Conservation (phyloP, 2,888 invertebrate genomes). For the Sinelater perroti region DNA sequence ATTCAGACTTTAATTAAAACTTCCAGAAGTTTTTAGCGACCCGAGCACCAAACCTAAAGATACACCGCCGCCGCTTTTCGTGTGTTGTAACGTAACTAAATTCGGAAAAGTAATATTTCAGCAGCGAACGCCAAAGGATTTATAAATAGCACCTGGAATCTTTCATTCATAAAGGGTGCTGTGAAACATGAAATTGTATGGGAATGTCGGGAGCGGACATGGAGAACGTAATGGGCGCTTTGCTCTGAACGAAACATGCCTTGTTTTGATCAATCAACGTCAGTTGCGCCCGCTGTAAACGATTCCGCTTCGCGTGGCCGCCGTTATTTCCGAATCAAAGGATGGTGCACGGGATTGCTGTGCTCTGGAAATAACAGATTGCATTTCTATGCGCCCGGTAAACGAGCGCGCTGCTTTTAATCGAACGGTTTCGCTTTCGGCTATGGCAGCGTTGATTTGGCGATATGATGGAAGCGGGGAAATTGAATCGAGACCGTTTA, state of each 20-base stretch:
- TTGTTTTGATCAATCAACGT: constrained; percentile 19
- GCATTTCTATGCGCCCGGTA: constrained; percentile 1
- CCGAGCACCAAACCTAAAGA: too few relatives aligned
- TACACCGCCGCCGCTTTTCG: too few relatives aligned
- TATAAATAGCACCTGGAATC: too few relatives aligned
- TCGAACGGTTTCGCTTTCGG: constrained; percentile 4
- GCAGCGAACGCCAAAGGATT: too few relatives aligned
- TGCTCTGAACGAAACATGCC: constrained; percentile 6
- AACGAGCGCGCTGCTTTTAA: constrained; percentile 9
- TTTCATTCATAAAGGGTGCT: too few relatives aligned
- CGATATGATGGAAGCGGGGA: background rate
- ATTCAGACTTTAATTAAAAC: too few relatives aligned
- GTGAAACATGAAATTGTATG: too few relatives aligned
- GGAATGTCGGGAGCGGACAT: too few relatives aligned
- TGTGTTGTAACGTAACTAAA: too few relatives aligned
- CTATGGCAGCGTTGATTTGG: background rate
- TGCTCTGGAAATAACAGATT: constrained; percentile 13
- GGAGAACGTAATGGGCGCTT: constrained; percentile 7
- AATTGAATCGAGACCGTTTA: too few relatives aligned
- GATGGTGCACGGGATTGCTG: constrained; percentile 15
- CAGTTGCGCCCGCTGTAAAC: constrained; percentile 15
- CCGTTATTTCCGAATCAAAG: constrained; percentile 17
- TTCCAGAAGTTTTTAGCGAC: too few relatives aligned
- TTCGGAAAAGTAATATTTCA: too few relatives aligned
- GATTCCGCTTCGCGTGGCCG: constrained; percentile 17